Percentiles rank a stretch among this genome's conserved stretches.
Evolutionary conservation across 2,797 vertebrate species (phyloP).

Genomic region (Ctenosaura bakeri): DNA sequence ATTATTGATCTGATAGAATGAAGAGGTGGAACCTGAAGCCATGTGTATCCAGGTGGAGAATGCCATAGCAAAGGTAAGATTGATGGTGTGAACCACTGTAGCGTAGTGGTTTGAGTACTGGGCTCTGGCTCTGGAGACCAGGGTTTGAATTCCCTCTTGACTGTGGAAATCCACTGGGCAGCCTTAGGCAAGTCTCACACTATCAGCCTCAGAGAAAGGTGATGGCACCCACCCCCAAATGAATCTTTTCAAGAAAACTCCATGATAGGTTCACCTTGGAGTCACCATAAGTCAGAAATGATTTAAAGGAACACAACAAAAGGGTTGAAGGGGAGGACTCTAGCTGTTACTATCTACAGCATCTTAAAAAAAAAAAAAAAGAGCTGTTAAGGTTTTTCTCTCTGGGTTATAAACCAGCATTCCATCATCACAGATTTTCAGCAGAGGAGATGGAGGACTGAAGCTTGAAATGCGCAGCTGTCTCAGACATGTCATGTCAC

Average conservation of each 20-base stretch:
- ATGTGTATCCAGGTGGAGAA: background rate
- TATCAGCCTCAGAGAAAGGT: too few relatives aligned
- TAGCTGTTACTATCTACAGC: background rate
- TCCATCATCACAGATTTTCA: background rate
- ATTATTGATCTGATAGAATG: background rate
- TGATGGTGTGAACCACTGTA: background rate
- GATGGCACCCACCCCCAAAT: too few relatives aligned
- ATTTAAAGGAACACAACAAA: too few relatives aligned
- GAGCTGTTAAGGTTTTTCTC: background rate
- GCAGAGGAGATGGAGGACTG: background rate
- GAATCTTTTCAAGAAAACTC: too few relatives aligned
- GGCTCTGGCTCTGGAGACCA: too few relatives aligned
- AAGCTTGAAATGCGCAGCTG: background rate
- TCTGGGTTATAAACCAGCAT: background rate
- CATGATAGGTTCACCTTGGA: too few relatives aligned
- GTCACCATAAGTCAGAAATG: too few relatives aligned
- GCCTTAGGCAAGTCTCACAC: too few relatives aligned
- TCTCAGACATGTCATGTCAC: slow-evolving; percentile 8
- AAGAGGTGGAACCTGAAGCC: background rate
- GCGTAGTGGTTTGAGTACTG: too few relatives aligned
- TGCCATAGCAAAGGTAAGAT: background rate
- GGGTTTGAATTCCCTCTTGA: too few relatives aligned
- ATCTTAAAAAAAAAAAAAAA: background rate
- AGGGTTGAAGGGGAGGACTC: background rate
- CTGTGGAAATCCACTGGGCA: too few relatives aligned